Conservation (phyloP, 2,888 invertebrate species). For the Euproctis similis region DNA sequence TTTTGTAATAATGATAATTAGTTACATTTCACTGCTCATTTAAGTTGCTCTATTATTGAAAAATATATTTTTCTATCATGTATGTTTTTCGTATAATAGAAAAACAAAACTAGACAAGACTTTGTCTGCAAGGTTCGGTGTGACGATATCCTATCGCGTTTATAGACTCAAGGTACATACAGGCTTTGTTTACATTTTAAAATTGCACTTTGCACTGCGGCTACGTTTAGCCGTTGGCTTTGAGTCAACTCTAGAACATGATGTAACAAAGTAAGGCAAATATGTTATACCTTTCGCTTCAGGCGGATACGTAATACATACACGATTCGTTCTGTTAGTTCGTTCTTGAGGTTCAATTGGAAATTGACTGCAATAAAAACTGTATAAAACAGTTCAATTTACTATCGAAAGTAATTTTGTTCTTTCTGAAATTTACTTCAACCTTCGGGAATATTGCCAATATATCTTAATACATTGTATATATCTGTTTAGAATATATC, state of each 20-base stretch:
- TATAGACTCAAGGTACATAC: conserved; percentile 63
- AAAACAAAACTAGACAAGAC: conserved; percentile 42
- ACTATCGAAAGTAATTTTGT: conserved; percentile 13
- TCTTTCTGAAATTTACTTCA: conserved; percentile 8
- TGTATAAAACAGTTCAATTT: conserved; percentile 14
- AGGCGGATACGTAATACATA: conserved; percentile 30
- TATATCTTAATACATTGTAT: conserved; percentile 15
- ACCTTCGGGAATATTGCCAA: conserved; percentile 16
- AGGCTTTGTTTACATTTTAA: conserved; percentile 72
- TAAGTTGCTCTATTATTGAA: too few species aligned
- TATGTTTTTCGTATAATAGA: conserved; percentile 36
- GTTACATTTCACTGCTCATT: too few species aligned
- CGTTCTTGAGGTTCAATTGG: conserved; percentile 9
- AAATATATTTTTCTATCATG: conserved; percentile 24
- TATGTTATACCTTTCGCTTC: conserved; percentile 47
- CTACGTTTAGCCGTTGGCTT: conserved; percentile 54
- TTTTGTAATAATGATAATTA: too few species aligned
- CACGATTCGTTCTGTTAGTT: conserved; percentile 19
- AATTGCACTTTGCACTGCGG: conserved; percentile 72
- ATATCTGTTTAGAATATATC: background rate
- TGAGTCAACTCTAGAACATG: conserved; percentile 57
- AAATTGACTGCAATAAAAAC: conserved; percentile 17
- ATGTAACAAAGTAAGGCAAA: conserved; percentile 68
- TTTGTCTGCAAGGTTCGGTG: conserved; percentile 55
- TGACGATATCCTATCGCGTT: conserved; percentile 64